Conservation (phyloP, 2,113 vertebrate genomes). For the Labrus mixtus region DNA sequence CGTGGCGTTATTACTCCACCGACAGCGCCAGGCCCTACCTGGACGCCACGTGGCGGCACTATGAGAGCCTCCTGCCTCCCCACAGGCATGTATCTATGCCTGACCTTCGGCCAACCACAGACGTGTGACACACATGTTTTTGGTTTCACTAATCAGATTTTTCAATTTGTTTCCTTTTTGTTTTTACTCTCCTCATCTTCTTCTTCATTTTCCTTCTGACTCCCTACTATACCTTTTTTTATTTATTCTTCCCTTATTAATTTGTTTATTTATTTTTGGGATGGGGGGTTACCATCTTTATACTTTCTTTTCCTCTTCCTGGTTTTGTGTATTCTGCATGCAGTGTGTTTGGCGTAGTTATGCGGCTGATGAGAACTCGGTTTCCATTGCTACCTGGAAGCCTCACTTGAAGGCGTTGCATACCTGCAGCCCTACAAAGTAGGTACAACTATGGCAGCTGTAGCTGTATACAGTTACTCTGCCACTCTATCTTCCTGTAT, state of each 20-base stretch:
- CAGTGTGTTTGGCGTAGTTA: conserved; percentile 99
- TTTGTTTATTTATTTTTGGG: not conserved
- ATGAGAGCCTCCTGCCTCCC: conserved; percentile 86
- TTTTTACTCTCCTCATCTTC: conserved; percentile 25
- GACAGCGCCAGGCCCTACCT: conserved; percentile 83
- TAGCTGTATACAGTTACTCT: conserved; percentile 83
- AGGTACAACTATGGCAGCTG: conserved; percentile 91
- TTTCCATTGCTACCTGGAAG: conserved; percentile 99
- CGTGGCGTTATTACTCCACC: conserved; percentile 89
- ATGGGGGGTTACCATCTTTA: conserved; percentile 55
- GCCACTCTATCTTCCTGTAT: conserved; percentile 60
- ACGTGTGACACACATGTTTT: conserved; percentile 71
- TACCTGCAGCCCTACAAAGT: conserved; percentile 99
- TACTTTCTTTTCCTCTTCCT: conserved; percentile 35
- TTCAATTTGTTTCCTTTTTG: conserved; percentile 47
- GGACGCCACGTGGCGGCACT: conserved; percentile 86
- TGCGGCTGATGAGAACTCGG: conserved; percentile 99
- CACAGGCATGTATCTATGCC: conserved; percentile 89
- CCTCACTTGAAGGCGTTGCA: conserved; percentile 99
- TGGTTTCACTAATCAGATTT: conserved; percentile 87
- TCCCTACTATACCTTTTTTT: conserved; percentile 29
- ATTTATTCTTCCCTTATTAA: not conserved
- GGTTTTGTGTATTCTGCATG: conserved; percentile 84
- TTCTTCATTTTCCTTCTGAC: conserved; percentile 68
- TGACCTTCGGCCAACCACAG: conserved; percentile 78